Base-by-base conservation (phyloP, 2,797 vertebrate species). In the Neopelma chrysocephalum region DNA sequence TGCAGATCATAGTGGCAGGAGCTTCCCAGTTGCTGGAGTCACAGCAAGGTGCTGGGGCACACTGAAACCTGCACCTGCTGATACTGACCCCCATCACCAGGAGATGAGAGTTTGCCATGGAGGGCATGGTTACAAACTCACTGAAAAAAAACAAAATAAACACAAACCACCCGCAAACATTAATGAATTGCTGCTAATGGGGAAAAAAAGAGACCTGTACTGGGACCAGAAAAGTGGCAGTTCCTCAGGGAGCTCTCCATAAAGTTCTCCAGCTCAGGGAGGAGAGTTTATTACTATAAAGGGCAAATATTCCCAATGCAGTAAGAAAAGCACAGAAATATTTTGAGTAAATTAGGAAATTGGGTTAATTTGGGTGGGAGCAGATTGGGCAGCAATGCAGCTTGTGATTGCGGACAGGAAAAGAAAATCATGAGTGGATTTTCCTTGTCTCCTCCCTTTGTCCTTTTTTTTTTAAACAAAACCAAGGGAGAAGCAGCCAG, bases 301-400 rank as follows among this genome's bases (percentile, higher is more conserved):
- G 83, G 86, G 75, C 57, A 97, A 93, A 92, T 68, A 93, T 70
- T 93, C 86, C 81, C 91, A 80, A 48, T 17, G 56, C 68, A 80
- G 11, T 60, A 79, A 47, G 91, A 88, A 88, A 91, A 94, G 34
- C 25, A 78, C 20, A 90, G 66, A 88, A 95, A 70, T 84, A 90
- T 57, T 94, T 87, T 0, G 20, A 87, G 80, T 62, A 92, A 90
- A 90, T 91, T 94, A 95, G 93, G 86, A 95, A 94, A 93, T 65
- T 90, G 82, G 75, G 81, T 90, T 94, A 93, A 94, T 94, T 82
- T 94, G 87, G 94, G 82, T 94, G 85, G 85, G 89, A 93, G 42
- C 53, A 90, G 70, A 91, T 38, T 43, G 45, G 82, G 62, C 61
- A 97, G 68, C 34, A 76, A 61, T 34, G 31, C 40, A 85, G 64